Conservation (phyloP, 1,140 invertebrate species). For the Heliconius hermathena region DNA sequence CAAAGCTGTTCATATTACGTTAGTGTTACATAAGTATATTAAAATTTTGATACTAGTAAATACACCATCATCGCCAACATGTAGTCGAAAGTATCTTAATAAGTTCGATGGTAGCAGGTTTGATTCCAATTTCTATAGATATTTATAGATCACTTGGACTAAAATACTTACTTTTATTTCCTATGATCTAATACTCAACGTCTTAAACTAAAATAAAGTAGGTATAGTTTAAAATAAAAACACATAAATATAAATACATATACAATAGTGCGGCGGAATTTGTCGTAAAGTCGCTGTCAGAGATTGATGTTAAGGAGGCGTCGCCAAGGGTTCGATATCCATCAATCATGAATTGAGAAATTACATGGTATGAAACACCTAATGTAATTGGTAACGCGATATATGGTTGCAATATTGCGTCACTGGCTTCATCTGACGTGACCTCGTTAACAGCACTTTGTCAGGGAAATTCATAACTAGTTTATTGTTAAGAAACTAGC, state of each 20-base stretch:
- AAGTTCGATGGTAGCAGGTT: too few species aligned
- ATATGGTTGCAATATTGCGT: constrained; percentile 20
- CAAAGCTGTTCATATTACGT: neutral
- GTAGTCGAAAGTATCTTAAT: too few species aligned
- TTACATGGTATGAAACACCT: constrained; percentile 9
- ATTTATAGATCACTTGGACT: too few species aligned
- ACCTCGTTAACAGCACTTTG: neutral
- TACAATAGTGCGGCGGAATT: neutral
- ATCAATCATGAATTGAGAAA: constrained; percentile 19
- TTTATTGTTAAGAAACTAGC: neutral
- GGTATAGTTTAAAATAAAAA: neutral
- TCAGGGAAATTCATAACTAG: constrained; percentile 11
- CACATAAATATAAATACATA: neutral
- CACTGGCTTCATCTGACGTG: neutral
- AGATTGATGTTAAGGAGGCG: constrained; percentile 27
- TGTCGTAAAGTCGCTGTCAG: constrained; percentile 15
- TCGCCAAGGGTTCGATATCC: constrained; percentile 17
- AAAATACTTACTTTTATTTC: too few species aligned
- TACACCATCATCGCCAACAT: too few species aligned
- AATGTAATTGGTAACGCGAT: constrained; percentile 20
- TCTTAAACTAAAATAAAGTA: neutral
- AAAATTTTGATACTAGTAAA: too few species aligned
- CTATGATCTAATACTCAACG: too few species aligned
- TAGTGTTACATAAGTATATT: neutral
- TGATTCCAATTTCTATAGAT: too few species aligned